phyloP scores from a whole-genome alignment of 2,888 invertebrate species.

The Leptinotarsa juncta region DNA sequence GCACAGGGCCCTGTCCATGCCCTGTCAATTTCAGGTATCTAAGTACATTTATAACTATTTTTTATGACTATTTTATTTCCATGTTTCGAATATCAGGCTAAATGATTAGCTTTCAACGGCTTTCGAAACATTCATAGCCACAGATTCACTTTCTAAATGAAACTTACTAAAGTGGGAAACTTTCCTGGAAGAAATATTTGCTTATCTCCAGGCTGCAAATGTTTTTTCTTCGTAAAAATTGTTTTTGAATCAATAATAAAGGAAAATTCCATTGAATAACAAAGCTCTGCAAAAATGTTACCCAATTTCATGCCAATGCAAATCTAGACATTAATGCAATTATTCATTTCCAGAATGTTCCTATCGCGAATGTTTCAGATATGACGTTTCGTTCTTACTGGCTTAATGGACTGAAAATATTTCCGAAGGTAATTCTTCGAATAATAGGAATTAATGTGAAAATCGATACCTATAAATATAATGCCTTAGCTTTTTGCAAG shows the following conservation, averaged over 20 bases:
- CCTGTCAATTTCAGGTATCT: no score
- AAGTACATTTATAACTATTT: no score
- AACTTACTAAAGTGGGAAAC: no score
- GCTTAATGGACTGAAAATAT: background rate
- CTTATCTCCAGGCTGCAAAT: no score
- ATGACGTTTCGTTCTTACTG: background rate
- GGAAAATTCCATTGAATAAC: constrained; percentile 3
- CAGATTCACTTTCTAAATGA: no score
- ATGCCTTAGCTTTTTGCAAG: background rate
- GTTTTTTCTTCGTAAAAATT: background rate
- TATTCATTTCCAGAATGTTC: constrained; percentile 5
- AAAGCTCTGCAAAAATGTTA: background rate
- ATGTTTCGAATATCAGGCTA: no score
- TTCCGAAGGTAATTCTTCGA: background rate
- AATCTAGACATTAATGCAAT: background rate
- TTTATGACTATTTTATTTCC: no score
- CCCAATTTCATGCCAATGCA: constrained; percentile 14
- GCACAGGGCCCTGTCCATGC: no score
- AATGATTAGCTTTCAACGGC: no score
- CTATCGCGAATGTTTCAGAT: constrained; percentile 15
- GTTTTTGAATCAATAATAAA: background rate
- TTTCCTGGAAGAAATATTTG: no score
- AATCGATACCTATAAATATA: background rate
- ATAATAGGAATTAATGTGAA: background rate
- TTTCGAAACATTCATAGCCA: no score